Conservation (phyloP, 2,888 invertebrate genomes). For the Disparrhopalites patrizii region DNA sequence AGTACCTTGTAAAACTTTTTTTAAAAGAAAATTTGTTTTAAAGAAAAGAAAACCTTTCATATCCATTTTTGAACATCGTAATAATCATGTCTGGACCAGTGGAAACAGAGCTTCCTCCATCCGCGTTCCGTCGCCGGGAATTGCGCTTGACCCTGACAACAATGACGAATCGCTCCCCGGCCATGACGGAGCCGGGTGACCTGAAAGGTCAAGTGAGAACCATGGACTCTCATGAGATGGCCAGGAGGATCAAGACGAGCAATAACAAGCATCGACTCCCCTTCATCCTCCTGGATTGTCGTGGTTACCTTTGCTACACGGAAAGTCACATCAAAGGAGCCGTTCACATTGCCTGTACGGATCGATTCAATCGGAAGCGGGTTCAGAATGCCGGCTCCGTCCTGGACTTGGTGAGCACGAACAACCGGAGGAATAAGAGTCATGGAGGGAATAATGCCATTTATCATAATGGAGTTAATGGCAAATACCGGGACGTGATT, state of each 20-base stretch:
- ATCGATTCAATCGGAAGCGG: constrained; percentile 64
- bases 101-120: constrained; percentile 47
- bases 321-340: constrained; percentile 65
- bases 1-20: neutral
- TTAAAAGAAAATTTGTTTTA: neutral
- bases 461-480: constrained; percentile 27
- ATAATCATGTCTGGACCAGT: constrained; percentile 48
- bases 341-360: constrained; percentile 68
- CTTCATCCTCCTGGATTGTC: constrained; percentile 62
- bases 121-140: constrained; percentile 42
- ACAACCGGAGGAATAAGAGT: constrained; percentile 55
- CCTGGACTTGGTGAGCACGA: constrained; percentile 63
- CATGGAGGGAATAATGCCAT: constrained; percentile 23
- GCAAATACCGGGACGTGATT: constrained; percentile 57
- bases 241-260: constrained; percentile 50
- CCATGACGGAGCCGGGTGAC: constrained; percentile 27
- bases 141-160: constrained; percentile 40
- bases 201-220: constrained; percentile 53
- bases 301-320: constrained; percentile 68
- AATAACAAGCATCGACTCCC: constrained; percentile 41
- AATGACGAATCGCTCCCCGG: constrained; percentile 13
- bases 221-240: constrained; percentile 57
- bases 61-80: no score
- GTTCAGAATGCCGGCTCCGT: constrained; percentile 64
- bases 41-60: constrained; percentile 19